Evolutionary conservation across 2,888 invertebrate genomes (phyloP), one percentile per base, ranked within the genome.

Genomic region (Acrobasis consociella): DNA sequence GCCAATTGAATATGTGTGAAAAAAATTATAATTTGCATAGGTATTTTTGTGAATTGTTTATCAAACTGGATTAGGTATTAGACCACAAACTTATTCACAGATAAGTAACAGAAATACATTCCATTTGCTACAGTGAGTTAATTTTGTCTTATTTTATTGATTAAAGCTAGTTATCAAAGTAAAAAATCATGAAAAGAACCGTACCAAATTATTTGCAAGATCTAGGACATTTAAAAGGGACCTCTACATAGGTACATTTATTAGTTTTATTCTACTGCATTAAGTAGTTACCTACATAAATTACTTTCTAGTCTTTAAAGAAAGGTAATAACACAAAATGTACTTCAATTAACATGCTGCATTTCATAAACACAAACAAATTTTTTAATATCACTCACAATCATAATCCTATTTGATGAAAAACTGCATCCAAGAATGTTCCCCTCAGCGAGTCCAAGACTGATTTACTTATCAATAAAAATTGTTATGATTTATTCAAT

Each of bases 1-100:
- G n/a, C 46, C 46, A 46, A 46, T 46, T n/a, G 7, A 13, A 7
- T 31, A 7, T 7, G 7, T 31, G 7, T 7, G 8, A 46, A 46
- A 46, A 46, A n/a, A 46, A 42, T 10, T 1, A 46, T 13, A 11
- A 10, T 46, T 13, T 46, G 1, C 13, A 1, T 13, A 42, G 2
- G 42, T 46, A 46, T 42, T 22, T 22, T 5, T 22, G 31, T 13
- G n/a, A 3, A 5, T 5, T 46, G 10, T 42, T 42, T 13, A 10
- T 42, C 42, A 42, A 42, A 42, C 42, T 38, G 11, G n/a, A 11
- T 56, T 52, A n/a, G n/a, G n/a, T n/a, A 55, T 15, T 58, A 58
- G 51, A 63, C 58, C 69, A 63, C 49, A 65, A 72, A 71, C 76
- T 76, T 68, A 76, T 76, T 76, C 76, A 76, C 76, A 76, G 76